Conservation (phyloP, 2,797 vertebrate genomes). For the Leucoraja ocellata region DNA sequence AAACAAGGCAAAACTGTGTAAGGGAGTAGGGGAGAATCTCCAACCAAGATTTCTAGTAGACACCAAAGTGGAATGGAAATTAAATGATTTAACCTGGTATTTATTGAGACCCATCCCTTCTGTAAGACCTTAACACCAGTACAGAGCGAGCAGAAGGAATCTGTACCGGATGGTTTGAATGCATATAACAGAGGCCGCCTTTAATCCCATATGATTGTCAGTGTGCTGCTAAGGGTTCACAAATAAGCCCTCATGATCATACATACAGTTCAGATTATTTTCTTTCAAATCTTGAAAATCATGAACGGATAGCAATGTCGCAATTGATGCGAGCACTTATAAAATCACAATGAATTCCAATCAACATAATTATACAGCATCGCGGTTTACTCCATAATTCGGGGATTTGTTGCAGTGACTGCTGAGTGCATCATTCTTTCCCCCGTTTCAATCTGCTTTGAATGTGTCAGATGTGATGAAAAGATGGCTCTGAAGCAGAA, state of each 20-base stretch:
- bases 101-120: neutral
- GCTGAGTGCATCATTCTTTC: neutral
- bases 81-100: neutral
- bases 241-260: constrained; percentile 30
- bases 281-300: neutral
- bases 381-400: neutral
- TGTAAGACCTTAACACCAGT: neutral
- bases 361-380: neutral
- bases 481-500: neutral
- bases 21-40: neutral
- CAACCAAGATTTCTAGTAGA: neutral
- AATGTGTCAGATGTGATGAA: constrained; percentile 21
- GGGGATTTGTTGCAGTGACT: neutral
- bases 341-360: neutral
- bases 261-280: constrained; percentile 8
- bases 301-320: neutral
- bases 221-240: neutral
- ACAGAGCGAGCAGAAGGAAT: neutral
- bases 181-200: too few species aligned
- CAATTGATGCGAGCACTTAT: neutral
- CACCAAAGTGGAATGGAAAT: neutral
- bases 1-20: neutral
- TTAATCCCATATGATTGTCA: neutral
- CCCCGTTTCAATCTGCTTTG: constrained; percentile 2
- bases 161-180: neutral